Evolutionary conservation across 2,797 vertebrate genomes (phyloP).

Genomic region (Orestias chungarensis): DNA sequence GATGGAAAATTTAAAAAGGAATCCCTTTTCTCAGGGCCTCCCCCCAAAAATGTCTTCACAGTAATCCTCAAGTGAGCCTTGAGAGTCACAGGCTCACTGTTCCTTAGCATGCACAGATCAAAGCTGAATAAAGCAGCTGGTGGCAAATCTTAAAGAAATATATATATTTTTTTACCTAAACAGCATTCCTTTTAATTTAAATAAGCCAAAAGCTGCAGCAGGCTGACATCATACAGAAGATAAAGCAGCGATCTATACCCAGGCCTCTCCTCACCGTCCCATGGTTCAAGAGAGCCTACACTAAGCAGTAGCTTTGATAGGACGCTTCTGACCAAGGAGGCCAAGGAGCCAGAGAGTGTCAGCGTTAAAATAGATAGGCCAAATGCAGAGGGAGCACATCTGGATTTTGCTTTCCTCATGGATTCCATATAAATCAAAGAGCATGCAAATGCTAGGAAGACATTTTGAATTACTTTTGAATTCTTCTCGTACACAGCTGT

Average conservation of each 20-base stretch:
- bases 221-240: conserved; percentile 31
- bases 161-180: conserved; percentile 3
- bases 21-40: conserved; percentile 64
- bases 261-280: conserved; percentile 22
- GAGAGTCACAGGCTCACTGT: conserved; percentile 44
- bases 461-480: conserved; percentile 16
- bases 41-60: conserved; percentile 57
- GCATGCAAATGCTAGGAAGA: conserved; percentile 20
- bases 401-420: conserved; percentile 42
- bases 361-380: conserved; percentile 42
- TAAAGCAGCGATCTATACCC: conserved; percentile 55
- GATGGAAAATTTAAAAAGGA: conserved; percentile 73
- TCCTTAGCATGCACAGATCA: conserved; percentile 15
- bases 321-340: conserved; percentile 38
- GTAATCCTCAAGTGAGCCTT: conserved; percentile 63
- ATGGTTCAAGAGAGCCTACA: conserved; percentile 59
- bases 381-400: conserved; percentile 42
- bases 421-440: conserved; percentile 41
- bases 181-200: conserved; percentile 6
- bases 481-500: neutral
- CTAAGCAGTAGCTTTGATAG: conserved; percentile 52
- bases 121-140: conserved; percentile 4
- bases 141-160: neutral
- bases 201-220: conserved; percentile 23
- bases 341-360: conserved; percentile 46